phyloP scores from a whole-genome alignment of 2,888 invertebrate genomes.

The Tricholauxania praeusta region DNA sequence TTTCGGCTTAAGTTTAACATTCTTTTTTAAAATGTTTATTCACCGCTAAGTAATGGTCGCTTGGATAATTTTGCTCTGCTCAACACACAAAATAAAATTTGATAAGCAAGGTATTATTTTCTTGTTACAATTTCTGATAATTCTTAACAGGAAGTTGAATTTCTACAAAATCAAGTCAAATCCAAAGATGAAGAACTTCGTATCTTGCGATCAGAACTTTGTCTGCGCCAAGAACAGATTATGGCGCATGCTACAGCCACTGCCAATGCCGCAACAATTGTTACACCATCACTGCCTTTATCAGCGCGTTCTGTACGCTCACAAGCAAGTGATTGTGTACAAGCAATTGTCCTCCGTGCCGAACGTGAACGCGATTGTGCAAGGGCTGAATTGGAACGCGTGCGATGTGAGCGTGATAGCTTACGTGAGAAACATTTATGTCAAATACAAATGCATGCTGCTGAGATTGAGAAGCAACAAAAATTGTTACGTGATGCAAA shows the following conservation, averaged over 20 bases:
- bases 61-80: no score
- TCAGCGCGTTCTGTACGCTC: slow-evolving; percentile 43
- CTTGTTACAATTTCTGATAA: not conserved
- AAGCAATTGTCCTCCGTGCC: slow-evolving; percentile 61
- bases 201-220: slow-evolving; percentile 55
- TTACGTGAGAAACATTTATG: slow-evolving; percentile 72
- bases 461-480: slow-evolving; percentile 69
- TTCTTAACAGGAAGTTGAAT: slow-evolving; percentile 56
- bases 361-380: slow-evolving; percentile 71
- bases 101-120: no score
- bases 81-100: no score
- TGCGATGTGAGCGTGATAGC: slow-evolving; percentile 74
- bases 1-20: no score
- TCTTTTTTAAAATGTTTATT: no score
- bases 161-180: slow-evolving; percentile 62
- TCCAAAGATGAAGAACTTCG: slow-evolving; percentile 64
- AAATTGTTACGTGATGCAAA: slow-evolving; percentile 69
- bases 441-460: slow-evolving; percentile 68
- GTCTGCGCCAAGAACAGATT: slow-evolving; percentile 40
- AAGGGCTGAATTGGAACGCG: slow-evolving; percentile 69
- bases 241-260: slow-evolving; percentile 37
- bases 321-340: slow-evolving; percentile 60
- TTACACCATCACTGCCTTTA: slow-evolving; percentile 38
- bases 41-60: no score
- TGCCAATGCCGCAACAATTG: slow-evolving; percentile 26